Evolutionary conservation across 2,113 vertebrate species (phyloP).

Genomic region (Caranx ignobilis): DNA sequence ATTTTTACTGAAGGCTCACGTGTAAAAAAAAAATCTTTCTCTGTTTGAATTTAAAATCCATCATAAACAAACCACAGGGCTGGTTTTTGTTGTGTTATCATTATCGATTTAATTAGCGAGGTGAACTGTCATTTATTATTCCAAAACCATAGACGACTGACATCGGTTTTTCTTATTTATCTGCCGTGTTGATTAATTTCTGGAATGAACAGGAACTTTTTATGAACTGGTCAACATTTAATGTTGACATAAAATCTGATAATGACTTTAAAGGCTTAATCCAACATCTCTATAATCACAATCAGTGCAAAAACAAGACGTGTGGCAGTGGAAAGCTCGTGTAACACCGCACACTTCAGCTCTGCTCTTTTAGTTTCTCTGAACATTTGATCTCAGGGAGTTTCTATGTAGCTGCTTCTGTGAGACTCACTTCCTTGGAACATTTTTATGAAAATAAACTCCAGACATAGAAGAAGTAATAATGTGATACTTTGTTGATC

Average conservation of each 20-base stretch:
- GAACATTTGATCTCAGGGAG: background rate
- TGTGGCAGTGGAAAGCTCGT: background rate
- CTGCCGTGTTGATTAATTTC: conserved; percentile 23
- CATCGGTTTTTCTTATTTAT: conserved; percentile 2
- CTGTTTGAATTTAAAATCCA: background rate
- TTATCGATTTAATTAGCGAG: conserved; percentile 17
- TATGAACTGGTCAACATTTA: conserved; percentile 3
- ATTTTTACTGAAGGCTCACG: background rate
- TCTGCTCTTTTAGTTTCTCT: background rate
- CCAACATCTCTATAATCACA: background rate
- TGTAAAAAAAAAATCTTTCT: background rate
- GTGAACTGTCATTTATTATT: background rate
- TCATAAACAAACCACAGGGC: background rate
- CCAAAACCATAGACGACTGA: background rate
- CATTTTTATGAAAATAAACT: conserved; percentile 26
- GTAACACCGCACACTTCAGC: background rate
- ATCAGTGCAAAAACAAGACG: background rate
- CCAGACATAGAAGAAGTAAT: background rate
- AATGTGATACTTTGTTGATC: conserved; percentile 13
- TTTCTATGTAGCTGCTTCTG: conserved; percentile 1
- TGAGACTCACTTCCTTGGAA: conserved; percentile 7
- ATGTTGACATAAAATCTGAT: conserved; percentile 35
- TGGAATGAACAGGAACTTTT: background rate
- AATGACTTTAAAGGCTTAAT: conserved; percentile 10
- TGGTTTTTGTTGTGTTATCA: conserved; percentile 13